Percentiles rank a stretch among this genome's conserved stretches.
Evolutionary conservation across 1,140 invertebrate species (phyloP).

Genomic region (Armadillidium nasatum): DNA sequence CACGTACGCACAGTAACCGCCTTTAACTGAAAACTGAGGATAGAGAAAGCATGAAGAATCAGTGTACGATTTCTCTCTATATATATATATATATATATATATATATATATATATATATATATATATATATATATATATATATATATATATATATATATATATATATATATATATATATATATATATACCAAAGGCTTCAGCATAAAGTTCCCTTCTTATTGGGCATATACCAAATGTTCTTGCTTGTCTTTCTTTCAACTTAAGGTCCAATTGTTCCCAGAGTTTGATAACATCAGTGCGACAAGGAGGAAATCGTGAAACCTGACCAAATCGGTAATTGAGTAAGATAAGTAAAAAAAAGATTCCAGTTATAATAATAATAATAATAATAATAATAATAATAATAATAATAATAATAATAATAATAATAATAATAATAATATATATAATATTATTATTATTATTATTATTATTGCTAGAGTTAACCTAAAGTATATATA

Average conservation of each 20-base stretch:
- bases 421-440: too few relatives aligned
- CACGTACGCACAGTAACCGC: too few relatives aligned
- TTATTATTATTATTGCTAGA: too few relatives aligned
- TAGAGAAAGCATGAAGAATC: too few relatives aligned
- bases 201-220: constrained; percentile 34
- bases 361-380: too few relatives aligned
- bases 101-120: constrained; percentile 6
- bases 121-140: neutral
- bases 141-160: neutral
- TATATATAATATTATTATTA: too few relatives aligned
- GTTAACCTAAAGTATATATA: too few relatives aligned
- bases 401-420: too few relatives aligned
- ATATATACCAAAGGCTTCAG: constrained; percentile 30
- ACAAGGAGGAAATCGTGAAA: constrained; percentile 34
- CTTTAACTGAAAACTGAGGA: too few relatives aligned
- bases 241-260: constrained; percentile 37
- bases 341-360: too few relatives aligned
- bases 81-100: constrained; percentile 6
- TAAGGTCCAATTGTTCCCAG: constrained; percentile 43
- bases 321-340: too few relatives aligned
- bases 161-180: neutral
- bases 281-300: constrained; percentile 38
- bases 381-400: too few relatives aligned
- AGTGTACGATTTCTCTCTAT: neutral
- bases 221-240: constrained; percentile 36